Evolutionary conservation across 2,113 vertebrate genomes (phyloP).

Genomic region (Gnathochromis pfefferi): DNA sequence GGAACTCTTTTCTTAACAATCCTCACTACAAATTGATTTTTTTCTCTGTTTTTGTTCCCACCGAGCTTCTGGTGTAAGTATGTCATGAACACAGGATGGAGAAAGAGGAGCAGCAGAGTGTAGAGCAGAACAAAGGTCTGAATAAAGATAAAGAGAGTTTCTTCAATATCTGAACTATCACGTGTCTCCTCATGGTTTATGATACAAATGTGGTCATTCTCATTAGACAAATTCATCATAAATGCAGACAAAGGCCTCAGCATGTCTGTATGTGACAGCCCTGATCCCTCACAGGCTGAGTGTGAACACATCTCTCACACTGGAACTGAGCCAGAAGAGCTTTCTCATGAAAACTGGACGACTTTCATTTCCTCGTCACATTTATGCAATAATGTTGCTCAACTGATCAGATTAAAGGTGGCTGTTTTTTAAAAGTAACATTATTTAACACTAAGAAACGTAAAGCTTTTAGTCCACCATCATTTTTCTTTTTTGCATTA

Average conservation of each 20-base stretch:
- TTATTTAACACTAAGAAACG: neutral
- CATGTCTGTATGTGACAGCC: neutral
- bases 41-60: neutral
- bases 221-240: neutral
- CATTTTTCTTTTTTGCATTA: neutral
- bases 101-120: neutral
- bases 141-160: too few species aligned
- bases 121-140: neutral
- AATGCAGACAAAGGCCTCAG: neutral
- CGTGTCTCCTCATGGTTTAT: neutral
- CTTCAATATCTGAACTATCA: too few species aligned
- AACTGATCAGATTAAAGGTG: neutral
- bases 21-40: neutral
- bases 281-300: neutral
- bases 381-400: neutral
- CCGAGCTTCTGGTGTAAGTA: neutral
- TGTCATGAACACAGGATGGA: neutral
- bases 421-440: neutral
- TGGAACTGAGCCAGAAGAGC: neutral
- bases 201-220: rapidly evolving
- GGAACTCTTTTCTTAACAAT: neutral
- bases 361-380: neutral
- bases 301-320: neutral
- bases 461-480: neutral
- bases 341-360: neutral